Percentiles rank a stretch among this genome's conserved stretches.
These are phyloP conservation scores for Cephalopterus ornatus DNA, from an alignment of 2,113 vertebrate genomes.

Conservation along the genomic window DNA sequence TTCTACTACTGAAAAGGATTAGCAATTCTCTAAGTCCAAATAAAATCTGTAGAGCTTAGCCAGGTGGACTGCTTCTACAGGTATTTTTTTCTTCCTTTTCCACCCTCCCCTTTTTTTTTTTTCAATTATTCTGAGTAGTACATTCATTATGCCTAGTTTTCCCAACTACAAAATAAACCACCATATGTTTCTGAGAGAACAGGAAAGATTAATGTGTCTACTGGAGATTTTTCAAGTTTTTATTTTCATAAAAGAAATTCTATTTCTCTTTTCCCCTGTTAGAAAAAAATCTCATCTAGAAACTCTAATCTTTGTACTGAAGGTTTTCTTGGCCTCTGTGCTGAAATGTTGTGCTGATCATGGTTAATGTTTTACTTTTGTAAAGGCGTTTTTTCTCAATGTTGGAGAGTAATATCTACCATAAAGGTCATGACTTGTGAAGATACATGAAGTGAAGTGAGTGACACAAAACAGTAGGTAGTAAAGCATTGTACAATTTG, in stretches of 20 bases:
- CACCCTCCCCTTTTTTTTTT: too few relatives aligned
- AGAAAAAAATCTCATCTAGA: neutral
- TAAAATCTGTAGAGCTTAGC: neutral
- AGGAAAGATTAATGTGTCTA: neutral
- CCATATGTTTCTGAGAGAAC: neutral
- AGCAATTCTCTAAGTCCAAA: neutral
- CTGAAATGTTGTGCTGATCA: neutral
- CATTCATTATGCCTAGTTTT: neutral
- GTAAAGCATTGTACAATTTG: slow-evolving; percentile 53
- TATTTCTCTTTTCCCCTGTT: neutral
- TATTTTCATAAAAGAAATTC: neutral
- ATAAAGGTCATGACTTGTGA: slow-evolving; percentile 55
- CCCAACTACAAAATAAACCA: neutral
- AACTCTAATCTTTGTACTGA: neutral
- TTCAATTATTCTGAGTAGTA: neutral
- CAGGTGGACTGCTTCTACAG: neutral
- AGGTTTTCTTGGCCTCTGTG: slow-evolving; percentile 1
- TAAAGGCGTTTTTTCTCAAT: slow-evolving; percentile 3
- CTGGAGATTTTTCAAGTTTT: neutral
- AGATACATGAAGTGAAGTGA: slow-evolving; percentile 54
- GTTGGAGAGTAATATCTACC: slow-evolving; percentile 36
- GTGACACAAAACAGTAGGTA: slow-evolving; percentile 68
- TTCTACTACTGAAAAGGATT: neutral
- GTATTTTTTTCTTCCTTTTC: neutral
- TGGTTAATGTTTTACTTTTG: slow-evolving; percentile 35